phyloP scores from a whole-genome alignment of 2,113 vertebrate species.

The Aix galericulata region DNA sequence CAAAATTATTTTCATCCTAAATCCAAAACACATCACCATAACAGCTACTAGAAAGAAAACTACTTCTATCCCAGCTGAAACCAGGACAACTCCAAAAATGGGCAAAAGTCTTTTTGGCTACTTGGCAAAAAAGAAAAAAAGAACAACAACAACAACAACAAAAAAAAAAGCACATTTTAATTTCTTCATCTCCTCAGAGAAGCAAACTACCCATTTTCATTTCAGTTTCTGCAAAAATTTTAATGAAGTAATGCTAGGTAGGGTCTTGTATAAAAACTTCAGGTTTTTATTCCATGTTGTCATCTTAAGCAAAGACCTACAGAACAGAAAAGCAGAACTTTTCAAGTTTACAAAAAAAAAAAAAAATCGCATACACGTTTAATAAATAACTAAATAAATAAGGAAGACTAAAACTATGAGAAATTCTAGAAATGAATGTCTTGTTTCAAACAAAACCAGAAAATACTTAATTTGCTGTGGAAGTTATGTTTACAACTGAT shows the following conservation, averaged over 20 bases:
- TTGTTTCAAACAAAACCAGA: neutral
- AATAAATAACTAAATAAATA: too few species aligned
- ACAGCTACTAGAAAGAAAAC: neutral
- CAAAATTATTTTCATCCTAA: too few species aligned
- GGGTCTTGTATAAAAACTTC: neutral
- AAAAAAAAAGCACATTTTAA: neutral
- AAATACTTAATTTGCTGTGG: neutral
- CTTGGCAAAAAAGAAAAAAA: neutral
- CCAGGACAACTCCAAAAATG: neutral
- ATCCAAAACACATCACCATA: too few species aligned
- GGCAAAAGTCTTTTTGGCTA: neutral
- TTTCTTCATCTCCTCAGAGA: neutral
- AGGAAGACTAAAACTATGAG: neutral
- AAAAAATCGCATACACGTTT: neutral
- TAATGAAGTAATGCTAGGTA: neutral
- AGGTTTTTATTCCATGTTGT: neutral
- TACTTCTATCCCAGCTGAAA: neutral
- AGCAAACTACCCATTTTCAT: neutral
- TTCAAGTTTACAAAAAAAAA: neutral
- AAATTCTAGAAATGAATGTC: neutral
- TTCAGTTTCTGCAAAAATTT: neutral
- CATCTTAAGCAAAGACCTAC: neutral
- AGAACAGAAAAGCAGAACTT: neutral
- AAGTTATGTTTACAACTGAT: neutral
- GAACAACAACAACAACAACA: too few species aligned